Evolutionary conservation across 2,888 invertebrate species (phyloP).

Genomic region (Pharmacophagus antenor): DNA sequence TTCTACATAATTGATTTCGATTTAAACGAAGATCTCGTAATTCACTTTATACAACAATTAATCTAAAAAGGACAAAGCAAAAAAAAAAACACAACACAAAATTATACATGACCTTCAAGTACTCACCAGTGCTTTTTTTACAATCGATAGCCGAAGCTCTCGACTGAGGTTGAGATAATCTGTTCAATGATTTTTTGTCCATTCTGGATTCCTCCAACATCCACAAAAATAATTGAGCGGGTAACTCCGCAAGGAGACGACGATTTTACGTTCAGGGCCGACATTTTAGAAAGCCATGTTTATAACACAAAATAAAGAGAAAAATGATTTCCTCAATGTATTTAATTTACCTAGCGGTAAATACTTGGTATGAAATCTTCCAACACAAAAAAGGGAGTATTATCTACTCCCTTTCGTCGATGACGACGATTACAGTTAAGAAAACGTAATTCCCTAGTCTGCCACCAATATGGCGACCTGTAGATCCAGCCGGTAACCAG

Average conservation of each 20-base stretch:
- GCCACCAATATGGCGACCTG: constrained; percentile 87
- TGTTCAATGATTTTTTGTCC: constrained; percentile 89
- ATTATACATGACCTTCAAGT: constrained; percentile 45
- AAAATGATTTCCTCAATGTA: constrained; percentile 56
- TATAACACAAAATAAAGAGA: constrained; percentile 81
- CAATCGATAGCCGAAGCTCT: constrained; percentile 87
- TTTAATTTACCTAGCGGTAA: constrained; percentile 60
- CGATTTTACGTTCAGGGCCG: constrained; percentile 84
- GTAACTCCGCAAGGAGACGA: constrained; percentile 87
- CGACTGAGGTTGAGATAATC: constrained; percentile 84
- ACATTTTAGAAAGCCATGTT: constrained; percentile 93
- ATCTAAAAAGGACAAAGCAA: constrained; percentile 1
- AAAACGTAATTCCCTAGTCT: constrained; percentile 74
- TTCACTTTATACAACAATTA: constrained; percentile 5
- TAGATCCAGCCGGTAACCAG: constrained; percentile 68
- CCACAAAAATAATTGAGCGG: constrained; percentile 78
- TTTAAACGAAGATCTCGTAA: constrained; percentile 18
- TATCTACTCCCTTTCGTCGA: constrained; percentile 84
- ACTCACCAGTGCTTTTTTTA: constrained; percentile 86
- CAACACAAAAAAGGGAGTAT: constrained; percentile 80
- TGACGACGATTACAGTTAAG: constrained; percentile 81
- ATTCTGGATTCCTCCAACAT: constrained; percentile 83
- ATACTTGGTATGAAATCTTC: constrained; percentile 52
- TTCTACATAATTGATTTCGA: constrained; percentile 47
- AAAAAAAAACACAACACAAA: constrained; percentile 7